phyloP scores from a whole-genome alignment of 2,113 vertebrate genomes.

The Morone saxatilis region DNA sequence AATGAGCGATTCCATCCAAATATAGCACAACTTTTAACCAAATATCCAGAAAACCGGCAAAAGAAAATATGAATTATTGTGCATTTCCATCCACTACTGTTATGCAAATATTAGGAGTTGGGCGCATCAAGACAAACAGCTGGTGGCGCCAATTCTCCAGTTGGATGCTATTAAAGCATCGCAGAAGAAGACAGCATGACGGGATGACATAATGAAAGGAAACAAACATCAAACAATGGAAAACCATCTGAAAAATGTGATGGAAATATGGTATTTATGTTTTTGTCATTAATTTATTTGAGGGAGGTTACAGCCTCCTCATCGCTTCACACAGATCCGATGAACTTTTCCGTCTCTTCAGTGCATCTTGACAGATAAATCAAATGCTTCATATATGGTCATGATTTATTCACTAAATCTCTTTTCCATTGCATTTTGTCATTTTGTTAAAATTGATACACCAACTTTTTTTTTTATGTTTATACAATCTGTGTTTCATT shows the following conservation, averaged over 20 bases:
- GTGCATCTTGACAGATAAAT: neutral
- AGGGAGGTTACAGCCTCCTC: neutral
- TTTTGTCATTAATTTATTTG: neutral
- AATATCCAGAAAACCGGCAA: neutral
- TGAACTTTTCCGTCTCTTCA: neutral
- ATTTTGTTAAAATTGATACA: neutral
- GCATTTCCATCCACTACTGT: neutral
- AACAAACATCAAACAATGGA: neutral
- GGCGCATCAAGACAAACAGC: neutral
- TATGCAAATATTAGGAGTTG: neutral
- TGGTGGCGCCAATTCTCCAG: neutral
- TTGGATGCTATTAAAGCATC: neutral
- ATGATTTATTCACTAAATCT: neutral
- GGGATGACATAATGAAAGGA: neutral
- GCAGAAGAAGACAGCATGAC: neutral
- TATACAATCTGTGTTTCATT: no score
- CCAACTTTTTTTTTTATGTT: neutral
- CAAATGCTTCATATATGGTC: neutral
- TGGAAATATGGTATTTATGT: neutral
- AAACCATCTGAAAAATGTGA: neutral
- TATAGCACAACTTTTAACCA: neutral
- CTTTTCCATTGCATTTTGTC: neutral
- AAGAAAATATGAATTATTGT: neutral
- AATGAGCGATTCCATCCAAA: neutral
- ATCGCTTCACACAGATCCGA: no score